Evolutionary conservation across 2,113 vertebrate genomes (phyloP).

Genomic region (Gavia stellata): DNA sequence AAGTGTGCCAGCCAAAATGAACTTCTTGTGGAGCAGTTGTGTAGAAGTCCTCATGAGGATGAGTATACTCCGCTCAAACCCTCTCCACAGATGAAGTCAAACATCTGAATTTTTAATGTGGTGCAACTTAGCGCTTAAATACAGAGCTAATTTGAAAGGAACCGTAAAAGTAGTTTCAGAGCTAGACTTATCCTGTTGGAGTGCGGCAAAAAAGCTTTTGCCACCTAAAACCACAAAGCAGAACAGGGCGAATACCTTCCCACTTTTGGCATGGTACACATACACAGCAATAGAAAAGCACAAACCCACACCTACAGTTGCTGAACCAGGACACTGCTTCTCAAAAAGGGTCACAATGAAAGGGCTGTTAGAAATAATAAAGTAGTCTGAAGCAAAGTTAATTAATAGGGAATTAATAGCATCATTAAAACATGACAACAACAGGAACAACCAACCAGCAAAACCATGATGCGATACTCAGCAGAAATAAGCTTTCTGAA

Average conservation of each 20-base stretch:
- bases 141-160: not conserved
- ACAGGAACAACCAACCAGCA: not conserved
- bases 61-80: not conserved
- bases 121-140: not conserved
- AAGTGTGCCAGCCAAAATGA: not conserved
- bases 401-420: not conserved
- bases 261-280: fast-evolving
- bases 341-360: not conserved
- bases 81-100: not conserved
- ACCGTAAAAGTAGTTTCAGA: not conserved
- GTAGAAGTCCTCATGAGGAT: not conserved
- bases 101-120: not conserved
- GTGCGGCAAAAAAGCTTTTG: fast-evolving
- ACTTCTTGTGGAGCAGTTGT: not conserved
- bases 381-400: not conserved
- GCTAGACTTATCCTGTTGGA: not conserved
- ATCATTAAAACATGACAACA: not conserved
- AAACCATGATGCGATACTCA: fast-evolving
- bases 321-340: not conserved
- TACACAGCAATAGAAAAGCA: not conserved
- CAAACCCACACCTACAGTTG: not conserved
- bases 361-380: not conserved
- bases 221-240: not conserved
- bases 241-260: not conserved
- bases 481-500: not conserved